Base-by-base conservation (phyloP, 2,797 vertebrate species). In the Graptemys geographica region DNA sequence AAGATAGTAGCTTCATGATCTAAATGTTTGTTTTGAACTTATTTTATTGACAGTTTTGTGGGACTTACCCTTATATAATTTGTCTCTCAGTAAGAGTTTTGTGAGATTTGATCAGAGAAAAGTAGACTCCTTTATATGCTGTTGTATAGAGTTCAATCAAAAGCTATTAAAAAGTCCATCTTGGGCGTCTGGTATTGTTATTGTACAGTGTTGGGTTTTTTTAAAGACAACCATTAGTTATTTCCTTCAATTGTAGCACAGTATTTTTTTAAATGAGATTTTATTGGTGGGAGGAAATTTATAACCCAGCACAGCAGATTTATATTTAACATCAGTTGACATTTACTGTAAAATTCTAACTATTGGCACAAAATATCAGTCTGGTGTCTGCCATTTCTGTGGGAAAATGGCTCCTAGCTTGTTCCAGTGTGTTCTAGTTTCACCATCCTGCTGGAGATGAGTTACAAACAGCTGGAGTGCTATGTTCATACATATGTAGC, bases 201-300 rank as follows among this genome's bases (percentile, higher is more conserved):
- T 81, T 83, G 31, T 51, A 79, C 25, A 49, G 27, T 83, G 53
- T 31, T 90, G 56, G 33, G 4, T 2, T 93, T 79, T 96, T 97
- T 97, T 97, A 95, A 94, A 94, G 91, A 96, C 96, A 97, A 96
- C 90, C 94, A 93, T 96, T 97, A 97, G 94, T 94, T 97, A 95
- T 95, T 97, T 97, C 97, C 97, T 97, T 96, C 95, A 95, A 97
- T 97, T 97, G 97, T 97, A 89, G 86, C 83, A 86, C 65, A 89
- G 92, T 95, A 23, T 55, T 76, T 81, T 97, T 96, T 49, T 49
- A 93, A 97, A 93, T 95, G 92, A 92, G 88, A 96, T 96, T 97
- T 93, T 96, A 87, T 95, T 95, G 92, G 90, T 91, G 93, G 89
- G 96, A 96, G 96, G 91, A 97, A 97, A 94, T 97, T 96, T 85